Conservation (phyloP, 2,797 vertebrate species). For the Alca torda region DNA sequence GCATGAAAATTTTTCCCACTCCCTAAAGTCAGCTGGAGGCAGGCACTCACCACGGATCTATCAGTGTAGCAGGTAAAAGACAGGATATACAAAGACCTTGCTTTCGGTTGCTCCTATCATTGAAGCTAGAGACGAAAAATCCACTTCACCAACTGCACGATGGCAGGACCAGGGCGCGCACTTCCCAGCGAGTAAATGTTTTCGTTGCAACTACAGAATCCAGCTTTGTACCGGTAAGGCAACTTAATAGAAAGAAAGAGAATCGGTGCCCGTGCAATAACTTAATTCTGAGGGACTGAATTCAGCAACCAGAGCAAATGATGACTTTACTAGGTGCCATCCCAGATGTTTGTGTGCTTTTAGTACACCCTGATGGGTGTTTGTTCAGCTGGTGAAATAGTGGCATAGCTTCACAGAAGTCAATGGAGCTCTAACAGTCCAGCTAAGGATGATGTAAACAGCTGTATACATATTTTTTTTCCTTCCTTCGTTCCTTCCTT, state of each 20-base stretch:
- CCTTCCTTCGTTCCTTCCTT: too few relatives aligned
- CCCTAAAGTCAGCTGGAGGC: not conserved
- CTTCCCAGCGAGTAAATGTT: not conserved
- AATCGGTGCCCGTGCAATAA: not conserved
- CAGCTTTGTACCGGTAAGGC: not conserved
- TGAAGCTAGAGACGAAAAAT: not conserved
- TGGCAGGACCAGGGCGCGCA: rapidly evolving
- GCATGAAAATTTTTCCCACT: not conserved
- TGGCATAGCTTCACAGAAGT: not conserved
- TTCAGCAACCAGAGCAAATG: not conserved
- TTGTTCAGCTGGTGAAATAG: not conserved
- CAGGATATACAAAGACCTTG: not conserved
- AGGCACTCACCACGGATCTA: not conserved
- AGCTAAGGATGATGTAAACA: not conserved
- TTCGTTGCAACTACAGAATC: not conserved
- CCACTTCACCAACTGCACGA: not conserved
- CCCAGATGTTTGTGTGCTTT: not conserved
- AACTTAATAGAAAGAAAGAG: not conserved
- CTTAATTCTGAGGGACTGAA: not conserved
- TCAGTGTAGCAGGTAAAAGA: not conserved
- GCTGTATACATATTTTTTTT: not conserved
- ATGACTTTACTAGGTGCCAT: not conserved
- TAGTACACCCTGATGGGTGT: not conserved
- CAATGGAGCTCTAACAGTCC: not conserved
- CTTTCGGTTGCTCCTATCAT: not conserved